phyloP scores from a whole-genome alignment of 2,888 invertebrate genomes.

The Tipula lateralis region DNA sequence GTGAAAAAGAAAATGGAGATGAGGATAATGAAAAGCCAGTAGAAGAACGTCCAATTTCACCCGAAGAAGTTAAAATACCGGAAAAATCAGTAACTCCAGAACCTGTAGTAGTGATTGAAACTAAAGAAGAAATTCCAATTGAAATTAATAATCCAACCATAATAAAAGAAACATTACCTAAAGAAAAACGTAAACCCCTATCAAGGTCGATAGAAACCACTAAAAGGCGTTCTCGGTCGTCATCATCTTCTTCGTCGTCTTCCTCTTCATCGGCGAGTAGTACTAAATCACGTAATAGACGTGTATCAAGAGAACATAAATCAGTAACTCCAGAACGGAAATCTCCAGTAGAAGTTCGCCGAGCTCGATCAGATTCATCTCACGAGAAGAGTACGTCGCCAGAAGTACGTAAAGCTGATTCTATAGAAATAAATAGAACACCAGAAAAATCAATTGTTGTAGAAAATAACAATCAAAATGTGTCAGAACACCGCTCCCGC shows the following conservation, averaged over 20 bases:
- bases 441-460: not conserved
- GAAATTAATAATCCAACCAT: not conserved
- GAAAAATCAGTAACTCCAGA: not conserved
- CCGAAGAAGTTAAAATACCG: not conserved
- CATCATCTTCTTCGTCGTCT: not conserved
- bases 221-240: not conserved
- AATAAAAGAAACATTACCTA: not conserved
- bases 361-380: constrained; percentile 37
- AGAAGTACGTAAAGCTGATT: not conserved
- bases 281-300: constrained; percentile 28
- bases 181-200: not conserved
- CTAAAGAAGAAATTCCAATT: not conserved
- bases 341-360: not conserved
- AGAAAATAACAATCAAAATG: not conserved
- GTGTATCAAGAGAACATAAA: not conserved
- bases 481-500: not conserved
- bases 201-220: not conserved
- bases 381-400: constrained; percentile 35
- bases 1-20: constrained; percentile 3
- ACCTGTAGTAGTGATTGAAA: not conserved
- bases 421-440: not conserved
- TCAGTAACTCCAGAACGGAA: not conserved
- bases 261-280: not conserved
- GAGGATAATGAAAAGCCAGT: not conserved
- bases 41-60: not conserved